phyloP scores from a whole-genome alignment of 2,888 invertebrate species.

The Catotricha subobsoleta region DNA sequence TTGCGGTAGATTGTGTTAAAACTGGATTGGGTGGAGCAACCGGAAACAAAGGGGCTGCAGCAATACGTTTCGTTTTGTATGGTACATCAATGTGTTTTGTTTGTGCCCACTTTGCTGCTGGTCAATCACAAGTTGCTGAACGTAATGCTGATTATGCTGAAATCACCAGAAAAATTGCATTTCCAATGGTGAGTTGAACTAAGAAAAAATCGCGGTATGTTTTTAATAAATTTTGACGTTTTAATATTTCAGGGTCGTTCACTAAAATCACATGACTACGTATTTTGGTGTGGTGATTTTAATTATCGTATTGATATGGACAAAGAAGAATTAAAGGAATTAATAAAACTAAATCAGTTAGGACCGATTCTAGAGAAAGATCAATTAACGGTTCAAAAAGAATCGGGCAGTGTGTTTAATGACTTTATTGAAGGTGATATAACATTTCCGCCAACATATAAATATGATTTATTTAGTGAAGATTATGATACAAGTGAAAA shows the following conservation, averaged over 20 bases:
- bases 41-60: constrained; percentile 89
- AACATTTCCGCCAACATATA: constrained; percentile 90
- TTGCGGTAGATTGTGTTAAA: constrained; percentile 90
- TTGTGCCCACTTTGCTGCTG: constrained; percentile 97
- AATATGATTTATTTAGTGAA: constrained; percentile 95
- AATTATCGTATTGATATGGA: constrained; percentile 95
- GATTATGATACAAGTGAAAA: constrained; percentile 99
- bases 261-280: constrained; percentile 88
- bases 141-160: constrained; percentile 94
- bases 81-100: constrained; percentile 94
- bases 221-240: constrained; percentile 11
- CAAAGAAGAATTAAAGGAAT: constrained; percentile 79
- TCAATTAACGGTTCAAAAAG: constrained; percentile 68
- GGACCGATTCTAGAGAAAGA: constrained; percentile 64
- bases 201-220: constrained; percentile 19
- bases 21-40: constrained; percentile 97
- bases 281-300: constrained; percentile 99
- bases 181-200: constrained; percentile 46
- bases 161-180: constrained; percentile 76
- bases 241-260: constrained; percentile 43
- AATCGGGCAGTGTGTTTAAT: constrained; percentile 69
- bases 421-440: constrained; percentile 87
- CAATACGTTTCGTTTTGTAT: constrained; percentile 77
- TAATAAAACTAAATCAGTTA: constrained; percentile 57
- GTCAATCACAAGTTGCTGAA: constrained; percentile 87